These are phyloP conservation scores for Palythoa caribaeorum DNA, from an alignment of 92 coral and sea anemone genomes.

Conservation along the genomic window DNA sequence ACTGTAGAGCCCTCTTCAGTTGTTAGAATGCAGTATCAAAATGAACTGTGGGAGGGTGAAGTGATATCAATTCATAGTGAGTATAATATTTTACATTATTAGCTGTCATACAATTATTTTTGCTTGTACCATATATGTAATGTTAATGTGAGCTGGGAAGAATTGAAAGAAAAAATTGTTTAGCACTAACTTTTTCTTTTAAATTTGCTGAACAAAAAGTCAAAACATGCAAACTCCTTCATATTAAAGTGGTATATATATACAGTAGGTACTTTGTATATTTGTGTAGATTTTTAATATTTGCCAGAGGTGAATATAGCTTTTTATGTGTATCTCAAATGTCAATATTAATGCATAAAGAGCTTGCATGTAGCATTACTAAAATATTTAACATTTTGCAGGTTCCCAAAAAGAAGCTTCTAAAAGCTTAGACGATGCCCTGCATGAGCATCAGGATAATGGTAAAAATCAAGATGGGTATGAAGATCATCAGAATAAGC, in stretches of 20 bases:
- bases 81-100: neutral
- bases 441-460: neutral
- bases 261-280: neutral
- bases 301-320: neutral
- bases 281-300: neutral
- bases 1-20: neutral
- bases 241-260: neutral
- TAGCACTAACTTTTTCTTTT: neutral
- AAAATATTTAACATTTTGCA: too few relatives aligned
- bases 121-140: neutral
- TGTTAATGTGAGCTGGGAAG: neutral
- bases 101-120: neutral
- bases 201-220: neutral
- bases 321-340: neutral
- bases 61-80: slow-evolving; percentile 9
- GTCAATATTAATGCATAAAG: neutral
- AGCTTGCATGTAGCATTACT: neutral
- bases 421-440: neutral
- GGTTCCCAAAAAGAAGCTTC: neutral
- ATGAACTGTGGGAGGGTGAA: neutral
- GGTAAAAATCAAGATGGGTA: neutral
- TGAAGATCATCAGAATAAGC: neutral
- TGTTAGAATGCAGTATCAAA: neutral
- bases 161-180: neutral
- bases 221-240: neutral